phyloP scores from a whole-genome alignment of 2,797 vertebrate genomes.

The Silurus lanzhouensis region DNA sequence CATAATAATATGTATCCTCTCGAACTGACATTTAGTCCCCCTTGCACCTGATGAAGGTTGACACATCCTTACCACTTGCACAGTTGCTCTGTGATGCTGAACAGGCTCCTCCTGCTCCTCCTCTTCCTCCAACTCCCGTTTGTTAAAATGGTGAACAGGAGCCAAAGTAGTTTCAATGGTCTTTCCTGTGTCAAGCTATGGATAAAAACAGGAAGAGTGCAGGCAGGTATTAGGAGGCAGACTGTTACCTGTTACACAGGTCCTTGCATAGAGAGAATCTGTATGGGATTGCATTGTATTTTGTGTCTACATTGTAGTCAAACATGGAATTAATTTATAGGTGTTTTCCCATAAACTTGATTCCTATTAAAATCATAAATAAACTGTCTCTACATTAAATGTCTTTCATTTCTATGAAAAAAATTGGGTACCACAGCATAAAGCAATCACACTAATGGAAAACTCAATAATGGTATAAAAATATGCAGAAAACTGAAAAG shows the following conservation, averaged over 20 bases:
- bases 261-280: neutral
- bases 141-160: constrained; percentile 52
- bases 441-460: neutral
- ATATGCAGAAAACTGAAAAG: neutral
- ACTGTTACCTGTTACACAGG: neutral
- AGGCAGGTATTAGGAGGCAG: neutral
- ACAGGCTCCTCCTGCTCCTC: constrained; percentile 2
- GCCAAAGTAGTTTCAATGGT: constrained; percentile 4
- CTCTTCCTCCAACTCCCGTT: constrained; percentile 37
- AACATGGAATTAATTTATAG: neutral
- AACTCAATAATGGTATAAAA: neutral
- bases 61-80: constrained; percentile 60
- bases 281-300: neutral
- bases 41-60: neutral
- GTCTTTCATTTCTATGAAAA: neutral
- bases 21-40: neutral
- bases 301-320: neutral
- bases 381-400: neutral
- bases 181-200: constrained; percentile 41
- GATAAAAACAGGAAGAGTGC: constrained; percentile 9
- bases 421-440: neutral
- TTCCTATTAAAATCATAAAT: neutral
- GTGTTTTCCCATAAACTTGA: neutral
- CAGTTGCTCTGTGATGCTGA: constrained; percentile 37
- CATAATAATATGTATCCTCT: too few species aligned